These are phyloP conservation scores for Laterallus jamaicensis DNA, from an alignment of 2,113 vertebrate genomes.

Conservation along the genomic window DNA sequence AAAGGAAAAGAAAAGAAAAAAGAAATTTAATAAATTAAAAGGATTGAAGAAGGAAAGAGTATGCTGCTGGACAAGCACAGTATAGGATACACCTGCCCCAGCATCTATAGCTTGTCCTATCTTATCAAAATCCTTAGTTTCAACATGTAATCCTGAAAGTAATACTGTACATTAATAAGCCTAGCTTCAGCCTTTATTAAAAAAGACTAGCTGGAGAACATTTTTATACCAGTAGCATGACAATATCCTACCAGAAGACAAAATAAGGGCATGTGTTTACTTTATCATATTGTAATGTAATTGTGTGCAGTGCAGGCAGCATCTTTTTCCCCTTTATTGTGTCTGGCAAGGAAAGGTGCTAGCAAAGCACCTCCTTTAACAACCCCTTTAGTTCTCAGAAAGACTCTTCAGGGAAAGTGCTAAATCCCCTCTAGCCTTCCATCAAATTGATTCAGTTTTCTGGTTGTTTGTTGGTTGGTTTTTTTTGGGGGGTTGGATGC, in stretches of 20 bases:
- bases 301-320: conserved; percentile 17
- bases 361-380: conserved; percentile 39
- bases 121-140: conserved; percentile 68
- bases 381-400: conserved; percentile 61
- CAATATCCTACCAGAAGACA: conserved; percentile 21
- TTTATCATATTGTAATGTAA: background rate
- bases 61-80: conserved; percentile 65
- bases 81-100: conserved; percentile 64
- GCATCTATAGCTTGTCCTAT: conserved; percentile 46
- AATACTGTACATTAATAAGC: conserved; percentile 56
- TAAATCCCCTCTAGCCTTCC: conserved; percentile 45
- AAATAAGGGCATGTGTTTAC: background rate
- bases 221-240: conserved; percentile 30
- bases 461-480: background rate
- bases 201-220: conserved; percentile 55
- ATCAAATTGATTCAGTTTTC: conserved; percentile 1
- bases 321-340: conserved; percentile 30
- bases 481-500: conserved; percentile 22
- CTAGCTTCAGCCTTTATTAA: conserved; percentile 48
- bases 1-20: conserved; percentile 4
- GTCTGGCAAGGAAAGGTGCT: conserved; percentile 55
- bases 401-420: conserved; percentile 37
- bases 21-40: background rate
- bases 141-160: conserved; percentile 63
- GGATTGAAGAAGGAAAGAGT: conserved; percentile 13